Base-by-base conservation (phyloP, 2,113 vertebrate species). In the Xiphorhynchus elegans region DNA sequence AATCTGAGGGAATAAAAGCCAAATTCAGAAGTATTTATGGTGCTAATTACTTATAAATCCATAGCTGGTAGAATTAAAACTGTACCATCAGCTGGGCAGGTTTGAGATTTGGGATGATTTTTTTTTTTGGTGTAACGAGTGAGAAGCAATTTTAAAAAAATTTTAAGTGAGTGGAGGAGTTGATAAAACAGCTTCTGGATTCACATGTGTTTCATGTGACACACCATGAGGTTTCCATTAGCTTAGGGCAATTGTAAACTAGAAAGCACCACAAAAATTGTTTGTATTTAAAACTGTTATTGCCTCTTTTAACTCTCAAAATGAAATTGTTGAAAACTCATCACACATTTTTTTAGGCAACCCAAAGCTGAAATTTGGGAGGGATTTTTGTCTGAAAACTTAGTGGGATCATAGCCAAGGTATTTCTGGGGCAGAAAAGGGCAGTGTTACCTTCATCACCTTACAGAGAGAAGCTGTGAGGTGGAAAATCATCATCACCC, bases 271-370 rank as follows among this genome's bases (percentile, higher is more conserved):
- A 6, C 10, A 59, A 62, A 24, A 6, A 6, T 24, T 26, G 13
- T 14, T 86, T 37, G 37, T 37, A 37, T 37, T 37, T 37, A 37
- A 37, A 73, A 5, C 55, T 42, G 1, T 26, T 46, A 4, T 4
- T 3, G 2, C 35, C 25, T 63, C 42, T 4, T 78, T 69, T 72
- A 59, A 50, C 25, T 17, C 10, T 55, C 39, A 52, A 44, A 50
- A 79, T 18, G 16, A 82, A 78, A 67, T 33, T 0, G 2, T 42
- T 9, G 3, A 28, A 47, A 83, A 17, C 13, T 59, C 29, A 39
- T 33, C 15, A 5, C 0, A 1, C 10, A 10, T 4, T 28, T 28
- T 87, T 67, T 37, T 33, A 4, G 69, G 21, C 4, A 44, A 53
- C 6, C 3, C 26, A 4, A 25, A 55, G 20, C 44, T 40, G 31